Conservation (phyloP, 2,113 vertebrate genomes). For the Anser cygnoides region DNA sequence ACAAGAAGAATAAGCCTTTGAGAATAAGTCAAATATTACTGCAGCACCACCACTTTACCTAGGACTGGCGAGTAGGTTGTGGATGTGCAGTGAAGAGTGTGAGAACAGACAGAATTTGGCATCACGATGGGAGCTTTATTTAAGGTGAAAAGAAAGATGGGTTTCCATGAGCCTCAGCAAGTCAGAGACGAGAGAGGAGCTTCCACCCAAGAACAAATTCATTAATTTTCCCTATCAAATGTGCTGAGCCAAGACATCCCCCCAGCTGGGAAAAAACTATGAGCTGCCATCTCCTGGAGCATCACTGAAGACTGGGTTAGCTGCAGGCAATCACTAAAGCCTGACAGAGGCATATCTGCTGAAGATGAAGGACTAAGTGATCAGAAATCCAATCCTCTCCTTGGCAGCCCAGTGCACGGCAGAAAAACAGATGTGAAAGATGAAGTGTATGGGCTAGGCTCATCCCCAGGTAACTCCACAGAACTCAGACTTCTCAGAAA, state of each 20-base stretch:
- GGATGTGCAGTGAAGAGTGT: not conserved
- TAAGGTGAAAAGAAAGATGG: not conserved
- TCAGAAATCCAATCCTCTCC: constrained; percentile 4
- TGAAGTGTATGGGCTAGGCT: not conserved
- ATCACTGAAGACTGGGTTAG: not conserved
- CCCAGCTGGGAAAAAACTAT: not conserved
- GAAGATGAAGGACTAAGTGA: not conserved
- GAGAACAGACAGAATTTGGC: not conserved
- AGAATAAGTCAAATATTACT: not conserved
- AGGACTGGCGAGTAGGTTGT: not conserved
- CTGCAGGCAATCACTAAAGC: not conserved
- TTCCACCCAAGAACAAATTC: not conserved
- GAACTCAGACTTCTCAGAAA: constrained; percentile 10
- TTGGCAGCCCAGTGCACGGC: not conserved
- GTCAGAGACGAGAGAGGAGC: not conserved
- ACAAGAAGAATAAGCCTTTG: not conserved
- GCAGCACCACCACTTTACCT: not conserved
- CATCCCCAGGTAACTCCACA: not conserved
- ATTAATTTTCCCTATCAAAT: constrained; percentile 30
- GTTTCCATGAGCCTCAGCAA: not conserved
- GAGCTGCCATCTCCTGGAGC: not conserved
- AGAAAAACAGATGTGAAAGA: not conserved
- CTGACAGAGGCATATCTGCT: not conserved
- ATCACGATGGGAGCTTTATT: not conserved
- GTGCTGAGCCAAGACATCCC: not conserved